These are phyloP conservation scores for Anodontia alba DNA, from an alignment of 2,888 invertebrate genomes.

Conservation along the genomic window DNA sequence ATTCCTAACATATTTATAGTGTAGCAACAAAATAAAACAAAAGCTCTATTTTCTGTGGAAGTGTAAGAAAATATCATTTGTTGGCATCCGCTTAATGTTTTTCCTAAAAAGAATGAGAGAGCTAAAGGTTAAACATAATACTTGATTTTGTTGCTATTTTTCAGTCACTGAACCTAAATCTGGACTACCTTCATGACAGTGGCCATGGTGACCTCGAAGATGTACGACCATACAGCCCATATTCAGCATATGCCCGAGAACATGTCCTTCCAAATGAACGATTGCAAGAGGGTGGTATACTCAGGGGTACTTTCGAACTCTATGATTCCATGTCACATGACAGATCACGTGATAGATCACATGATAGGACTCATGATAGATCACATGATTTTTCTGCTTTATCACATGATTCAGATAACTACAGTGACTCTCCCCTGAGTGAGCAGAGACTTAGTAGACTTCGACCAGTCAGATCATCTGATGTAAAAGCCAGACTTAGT, in stretches of 20 bases:
- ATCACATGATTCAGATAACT: conserved; percentile 62
- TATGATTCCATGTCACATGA: conserved; percentile 48
- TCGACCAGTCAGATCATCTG: conserved; percentile 64
- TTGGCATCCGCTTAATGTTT: too few relatives aligned
- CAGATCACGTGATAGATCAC: conserved; percentile 20
- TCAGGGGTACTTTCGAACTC: conserved; percentile 67
- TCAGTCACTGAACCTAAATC: conserved; percentile 52
- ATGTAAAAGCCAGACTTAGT: conserved; percentile 62
- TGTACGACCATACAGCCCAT: conserved; percentile 63
- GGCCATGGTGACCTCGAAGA: conserved; percentile 21
- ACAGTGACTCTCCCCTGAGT: conserved; percentile 27
- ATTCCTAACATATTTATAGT: too few relatives aligned
- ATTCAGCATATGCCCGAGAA: conserved; percentile 73
- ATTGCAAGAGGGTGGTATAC: conserved; percentile 44
- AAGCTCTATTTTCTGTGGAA: too few relatives aligned
- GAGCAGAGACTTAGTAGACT: conserved; percentile 54
- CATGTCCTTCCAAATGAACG: conserved; percentile 68
- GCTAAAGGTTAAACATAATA: too few relatives aligned
- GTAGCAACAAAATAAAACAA: too few relatives aligned
- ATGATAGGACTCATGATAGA: conserved; percentile 29
- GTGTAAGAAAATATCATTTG: too few relatives aligned
- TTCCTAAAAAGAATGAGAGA: too few relatives aligned
- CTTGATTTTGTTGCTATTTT: conserved; percentile 7
- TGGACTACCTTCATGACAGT: conserved; percentile 48
- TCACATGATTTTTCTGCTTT: conserved; percentile 44